Percentiles rank a stretch among this genome's conserved stretches.
phyloP scores from a whole-genome alignment of 2,797 vertebrate genomes.

The Mastacembelus armatus region DNA sequence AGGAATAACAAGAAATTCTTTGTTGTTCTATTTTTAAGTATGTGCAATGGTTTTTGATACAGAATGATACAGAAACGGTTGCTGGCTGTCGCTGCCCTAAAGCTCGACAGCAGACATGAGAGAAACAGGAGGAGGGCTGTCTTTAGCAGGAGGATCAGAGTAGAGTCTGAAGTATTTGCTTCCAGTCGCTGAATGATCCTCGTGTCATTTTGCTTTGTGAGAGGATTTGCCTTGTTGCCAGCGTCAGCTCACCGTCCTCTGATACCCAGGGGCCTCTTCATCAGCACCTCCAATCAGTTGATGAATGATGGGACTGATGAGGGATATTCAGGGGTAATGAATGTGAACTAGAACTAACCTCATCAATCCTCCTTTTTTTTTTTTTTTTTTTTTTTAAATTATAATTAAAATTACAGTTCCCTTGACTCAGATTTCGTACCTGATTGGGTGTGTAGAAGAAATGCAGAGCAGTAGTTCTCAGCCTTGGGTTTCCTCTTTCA shows the following conservation, averaged over 20 bases:
- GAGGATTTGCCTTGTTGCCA: not conserved
- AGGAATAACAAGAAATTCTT: conserved; percentile 10
- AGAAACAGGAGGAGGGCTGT: conserved; percentile 7
- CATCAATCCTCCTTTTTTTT: conserved; percentile 1
- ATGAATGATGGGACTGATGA: conserved; percentile 42
- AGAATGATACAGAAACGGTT: not conserved
- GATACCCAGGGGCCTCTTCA: conserved; percentile 16
- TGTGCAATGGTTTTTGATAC: conserved; percentile 15
- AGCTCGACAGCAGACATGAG: conserved; percentile 30
- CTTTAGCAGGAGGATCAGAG: conserved; percentile 8
- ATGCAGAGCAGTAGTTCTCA: conserved; percentile 35
- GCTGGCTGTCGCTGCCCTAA: conserved; percentile 14
- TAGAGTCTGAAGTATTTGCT: conserved; percentile 12
- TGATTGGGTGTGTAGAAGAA: conserved; percentile 36
- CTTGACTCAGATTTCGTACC: conserved; percentile 22
- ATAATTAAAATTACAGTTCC: conserved; percentile 9
- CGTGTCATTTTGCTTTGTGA: not conserved
- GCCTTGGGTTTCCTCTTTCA: conserved; percentile 2
- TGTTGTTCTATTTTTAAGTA: conserved; percentile 1
- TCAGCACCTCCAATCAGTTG: conserved; percentile 55
- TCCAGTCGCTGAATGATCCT: conserved; percentile 16
- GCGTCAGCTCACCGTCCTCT: conserved; percentile 15
- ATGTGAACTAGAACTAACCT: conserved; percentile 24
- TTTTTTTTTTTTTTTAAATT: not conserved
- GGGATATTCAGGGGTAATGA: conserved; percentile 45